These are phyloP conservation scores for Atherinomorus stipes DNA, from an alignment of 2,113 vertebrate genomes.

Conservation along the genomic window DNA sequence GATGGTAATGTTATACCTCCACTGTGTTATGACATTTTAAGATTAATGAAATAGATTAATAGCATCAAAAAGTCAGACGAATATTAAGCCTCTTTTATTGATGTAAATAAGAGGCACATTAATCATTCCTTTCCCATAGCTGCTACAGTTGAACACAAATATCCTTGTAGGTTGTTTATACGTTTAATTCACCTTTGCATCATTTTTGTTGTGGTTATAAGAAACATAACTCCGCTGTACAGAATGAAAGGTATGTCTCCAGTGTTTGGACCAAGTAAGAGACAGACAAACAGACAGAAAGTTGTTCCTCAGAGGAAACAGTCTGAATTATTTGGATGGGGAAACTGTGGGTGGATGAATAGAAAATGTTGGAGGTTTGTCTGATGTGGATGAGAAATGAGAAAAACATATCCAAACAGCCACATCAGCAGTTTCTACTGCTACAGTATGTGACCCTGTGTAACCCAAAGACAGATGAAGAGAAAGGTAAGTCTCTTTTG, in stretches of 20 bases:
- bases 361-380: constrained; percentile 24
- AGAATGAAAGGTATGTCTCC: constrained; percentile 1
- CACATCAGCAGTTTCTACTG: constrained; percentile 32
- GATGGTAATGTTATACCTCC: constrained; percentile 70
- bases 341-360: constrained; percentile 26
- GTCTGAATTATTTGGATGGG: constrained; percentile 71
- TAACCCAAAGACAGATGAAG: constrained; percentile 7
- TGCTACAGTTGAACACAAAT: constrained; percentile 8
- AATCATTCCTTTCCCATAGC: constrained; percentile 54
- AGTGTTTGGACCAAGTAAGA: constrained; percentile 35
- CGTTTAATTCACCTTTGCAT: not conserved
- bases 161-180: not conserved
- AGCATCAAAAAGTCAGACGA: constrained; percentile 52
- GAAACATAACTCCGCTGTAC: not conserved
- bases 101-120: constrained; percentile 45
- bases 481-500: too few relatives aligned
- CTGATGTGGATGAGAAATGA: constrained; percentile 58
- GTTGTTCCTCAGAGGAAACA: constrained; percentile 46
- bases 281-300: constrained; percentile 34
- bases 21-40: constrained; percentile 76
- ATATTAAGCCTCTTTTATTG: constrained; percentile 50
- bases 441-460: constrained; percentile 22
- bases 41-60: constrained; percentile 70
- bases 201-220: not conserved
- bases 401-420: constrained; percentile 57